A percentile compares a stretch with the other conserved stretches of the same genome.
phyloP scores from a whole-genome alignment of 2,113 vertebrate species.

The Leucoraja erinaceus region DNA sequence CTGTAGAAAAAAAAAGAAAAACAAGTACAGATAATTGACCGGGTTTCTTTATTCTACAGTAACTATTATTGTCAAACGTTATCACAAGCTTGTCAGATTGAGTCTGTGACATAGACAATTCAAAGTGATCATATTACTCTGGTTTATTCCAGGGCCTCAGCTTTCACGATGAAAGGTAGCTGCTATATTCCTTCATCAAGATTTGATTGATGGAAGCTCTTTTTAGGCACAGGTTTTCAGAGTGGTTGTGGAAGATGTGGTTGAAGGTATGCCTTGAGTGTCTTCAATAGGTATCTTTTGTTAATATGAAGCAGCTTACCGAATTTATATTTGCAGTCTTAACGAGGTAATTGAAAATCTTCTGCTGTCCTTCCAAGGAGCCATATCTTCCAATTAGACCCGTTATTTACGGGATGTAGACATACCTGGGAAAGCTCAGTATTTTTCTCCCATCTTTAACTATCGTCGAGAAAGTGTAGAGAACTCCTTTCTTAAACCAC shows the following conservation, averaged over 20 bases:
- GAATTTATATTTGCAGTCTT: neutral
- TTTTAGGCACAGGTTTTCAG: neutral
- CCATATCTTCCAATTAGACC: neutral
- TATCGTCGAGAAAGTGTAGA: no score
- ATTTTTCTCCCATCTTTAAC: no score
- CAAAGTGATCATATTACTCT: neutral
- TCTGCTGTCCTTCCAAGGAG: neutral
- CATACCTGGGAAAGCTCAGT: no score
- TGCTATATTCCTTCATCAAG: neutral
- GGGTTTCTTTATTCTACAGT: neutral
- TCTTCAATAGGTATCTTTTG: neutral
- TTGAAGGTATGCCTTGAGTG: neutral
- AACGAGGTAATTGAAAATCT: neutral
- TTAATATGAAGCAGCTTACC: neutral
- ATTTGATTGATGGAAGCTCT: neutral
- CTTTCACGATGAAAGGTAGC: neutral
- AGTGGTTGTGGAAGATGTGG: neutral
- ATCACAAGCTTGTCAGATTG: neutral
- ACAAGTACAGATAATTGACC: no score
- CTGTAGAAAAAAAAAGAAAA: neutral
- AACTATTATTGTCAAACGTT: neutral
- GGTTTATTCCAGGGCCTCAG: neutral
- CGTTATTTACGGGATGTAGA: no score
- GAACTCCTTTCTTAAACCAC: no score
- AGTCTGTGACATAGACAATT: neutral